phyloP scores from a whole-genome alignment of 1,140 invertebrate genomes.

The Chelonus insularis region DNA sequence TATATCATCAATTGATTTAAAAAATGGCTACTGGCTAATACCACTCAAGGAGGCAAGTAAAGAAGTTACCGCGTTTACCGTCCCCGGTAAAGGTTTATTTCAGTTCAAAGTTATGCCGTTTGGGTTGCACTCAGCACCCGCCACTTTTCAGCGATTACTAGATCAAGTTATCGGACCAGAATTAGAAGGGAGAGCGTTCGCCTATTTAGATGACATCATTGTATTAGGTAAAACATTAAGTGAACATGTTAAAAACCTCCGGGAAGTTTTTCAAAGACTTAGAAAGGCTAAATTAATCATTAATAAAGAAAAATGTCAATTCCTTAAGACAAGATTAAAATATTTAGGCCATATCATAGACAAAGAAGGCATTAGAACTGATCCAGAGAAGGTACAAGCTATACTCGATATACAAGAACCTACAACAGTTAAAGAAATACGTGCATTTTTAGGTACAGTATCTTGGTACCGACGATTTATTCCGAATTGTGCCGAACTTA shows the following conservation, averaged over 20 bases:
- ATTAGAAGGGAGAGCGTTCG: constrained; percentile 21
- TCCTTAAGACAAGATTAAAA: too few species aligned
- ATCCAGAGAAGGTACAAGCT: too few species aligned
- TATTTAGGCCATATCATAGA: too few species aligned
- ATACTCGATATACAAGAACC: too few species aligned
- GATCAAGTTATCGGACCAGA: constrained; percentile 25
- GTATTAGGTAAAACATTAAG: too few species aligned
- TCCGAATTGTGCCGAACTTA: neutral
- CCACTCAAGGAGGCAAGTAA: constrained; percentile 24
- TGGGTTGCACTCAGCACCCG: constrained; percentile 40
- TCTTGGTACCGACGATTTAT: neutral
- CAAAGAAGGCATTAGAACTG: too few species aligned
- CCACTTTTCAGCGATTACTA: constrained; percentile 42
- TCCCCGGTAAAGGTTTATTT: constrained; percentile 35
- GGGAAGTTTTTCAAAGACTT: too few species aligned
- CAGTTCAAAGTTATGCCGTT: constrained; percentile 45
- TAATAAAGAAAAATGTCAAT: too few species aligned
- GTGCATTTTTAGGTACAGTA: neutral
- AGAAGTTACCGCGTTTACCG: constrained; percentile 25
- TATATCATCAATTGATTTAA: constrained; percentile 44
- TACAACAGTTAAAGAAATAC: too few species aligned
- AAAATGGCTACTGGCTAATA: constrained; percentile 31
- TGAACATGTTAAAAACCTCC: too few species aligned
- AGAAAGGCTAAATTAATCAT: too few species aligned
- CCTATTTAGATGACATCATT: constrained; percentile 16